Evolutionary conservation across 1,140 invertebrate species (phyloP), one percentile per base, ranked within the genome.

Genomic region (Lepidurus apus): DNA sequence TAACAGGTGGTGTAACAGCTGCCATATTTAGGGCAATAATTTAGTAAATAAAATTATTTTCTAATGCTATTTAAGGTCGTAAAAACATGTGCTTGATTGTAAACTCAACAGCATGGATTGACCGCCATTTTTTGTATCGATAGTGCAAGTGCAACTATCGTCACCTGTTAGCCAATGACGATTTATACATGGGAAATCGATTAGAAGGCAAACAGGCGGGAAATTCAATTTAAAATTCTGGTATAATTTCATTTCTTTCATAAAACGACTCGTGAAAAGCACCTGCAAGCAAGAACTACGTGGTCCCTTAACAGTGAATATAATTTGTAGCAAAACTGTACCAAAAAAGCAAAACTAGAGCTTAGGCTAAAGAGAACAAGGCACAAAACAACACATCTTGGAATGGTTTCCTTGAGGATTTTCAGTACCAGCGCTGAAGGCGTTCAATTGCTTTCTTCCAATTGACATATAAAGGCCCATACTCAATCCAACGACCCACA

Each of bases 391-490:
- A 65, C 17, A 65, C 53, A 65, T 34, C 34, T 34, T 34, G 3
- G 34, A 65, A 17, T 11, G 21, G 13, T 65, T 24, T 53, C 76
- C 5, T 47, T 7, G 76, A 7, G 45, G 65, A 53, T n/a, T 53
- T 17, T 73, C 47, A 79, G 45, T 79, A 79, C 78, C 78, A 79
- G 45, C 47, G 73, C 26, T 43, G 42, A 44, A 79, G 74, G n/a
- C 78, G 42, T 26, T 11, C 43, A 11, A 79, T 74, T 26, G 78
- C 78, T 74, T 79, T 79, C 73, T 79, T 79, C 78, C 78, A 79
- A 13, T 74, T 44, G 45, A 74, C 43, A 47, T 79, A 79, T 21
- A 79, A 21, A 7, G 78, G 78, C 6, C 73, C 78, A 45, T 79
- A 79, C 11, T 79, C 78, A 24, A 79, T 43, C 78, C 78, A 74